Percentiles rank a stretch among this genome's conserved stretches.
Evolutionary conservation across 2,113 vertebrate species (phyloP).

Genomic region (Laticauda colubrina): DNA sequence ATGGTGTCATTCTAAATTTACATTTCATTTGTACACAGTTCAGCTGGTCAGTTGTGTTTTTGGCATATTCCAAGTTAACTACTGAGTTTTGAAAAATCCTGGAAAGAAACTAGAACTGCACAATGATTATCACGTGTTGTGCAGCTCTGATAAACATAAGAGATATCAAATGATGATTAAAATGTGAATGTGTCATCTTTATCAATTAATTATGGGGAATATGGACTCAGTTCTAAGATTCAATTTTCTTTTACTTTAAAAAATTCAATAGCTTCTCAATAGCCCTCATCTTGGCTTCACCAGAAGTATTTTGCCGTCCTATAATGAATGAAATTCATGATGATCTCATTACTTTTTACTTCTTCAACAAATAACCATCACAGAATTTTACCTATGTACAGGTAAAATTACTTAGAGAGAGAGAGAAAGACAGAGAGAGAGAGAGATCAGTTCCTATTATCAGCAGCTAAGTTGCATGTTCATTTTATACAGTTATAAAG

Average conservation of each 20-base stretch:
- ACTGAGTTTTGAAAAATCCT: constrained; percentile 51
- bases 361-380: not conserved
- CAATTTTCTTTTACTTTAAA: constrained; percentile 52
- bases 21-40: constrained; percentile 53
- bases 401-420: not conserved
- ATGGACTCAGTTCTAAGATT: constrained; percentile 53
- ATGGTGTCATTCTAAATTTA: constrained; percentile 64
- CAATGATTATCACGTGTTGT: constrained; percentile 53
- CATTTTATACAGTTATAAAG: not conserved
- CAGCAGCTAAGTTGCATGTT: not conserved
- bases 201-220: not conserved
- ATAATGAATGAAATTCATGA: constrained; percentile 43
- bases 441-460: not conserved
- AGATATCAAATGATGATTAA: not conserved
- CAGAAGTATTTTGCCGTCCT: constrained; percentile 38
- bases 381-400: not conserved
- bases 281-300: constrained; percentile 41
- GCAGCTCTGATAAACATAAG: not conserved
- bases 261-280: constrained; percentile 44
- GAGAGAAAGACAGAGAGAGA: no score
- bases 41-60: constrained; percentile 13
- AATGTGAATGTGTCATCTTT: not conserved
- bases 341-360: constrained; percentile 1
- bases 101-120: constrained; percentile 29
- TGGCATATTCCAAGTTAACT: constrained; percentile 55